A percentile compares a stretch with the other conserved stretches of the same genome.
Evolutionary conservation across 2,797 vertebrate genomes (phyloP).

Genomic region (Clarias fuscus): DNA sequence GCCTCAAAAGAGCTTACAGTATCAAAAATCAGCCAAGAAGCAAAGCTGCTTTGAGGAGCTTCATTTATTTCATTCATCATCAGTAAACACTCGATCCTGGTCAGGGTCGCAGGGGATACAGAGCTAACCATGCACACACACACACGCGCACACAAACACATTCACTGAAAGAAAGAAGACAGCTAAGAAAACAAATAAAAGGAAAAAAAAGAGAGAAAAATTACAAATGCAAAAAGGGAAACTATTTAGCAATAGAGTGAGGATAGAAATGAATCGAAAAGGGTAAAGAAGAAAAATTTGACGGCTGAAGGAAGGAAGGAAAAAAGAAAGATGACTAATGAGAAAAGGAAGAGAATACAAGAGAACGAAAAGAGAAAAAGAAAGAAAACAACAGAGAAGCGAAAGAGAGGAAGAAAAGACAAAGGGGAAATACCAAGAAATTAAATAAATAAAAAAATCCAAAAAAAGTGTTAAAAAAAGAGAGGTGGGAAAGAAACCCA

Average conservation of each 20-base stretch:
- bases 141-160: background rate
- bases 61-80: conserved; percentile 15
- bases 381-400: background rate
- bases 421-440: background rate
- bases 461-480: too few relatives aligned
- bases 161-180: background rate
- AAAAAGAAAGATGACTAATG: background rate
- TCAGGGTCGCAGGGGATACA: background rate
- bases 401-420: background rate
- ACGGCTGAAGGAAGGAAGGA: too few relatives aligned
- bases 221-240: background rate
- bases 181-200: background rate
- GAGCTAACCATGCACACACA: background rate
- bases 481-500: background rate
- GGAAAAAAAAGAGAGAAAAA: background rate
- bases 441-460: too few relatives aligned
- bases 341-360: background rate
- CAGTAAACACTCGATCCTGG: background rate
- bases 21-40: background rate
- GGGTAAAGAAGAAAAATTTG: too few relatives aligned
- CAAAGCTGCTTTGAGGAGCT: background rate
- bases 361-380: background rate
- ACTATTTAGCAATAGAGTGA: too few relatives aligned
- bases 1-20: conserved; percentile 1
- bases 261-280: too few relatives aligned